These are phyloP conservation scores for Leucopsar rothschildi DNA, from an alignment of 2,113 vertebrate species.

Conservation along the genomic window DNA sequence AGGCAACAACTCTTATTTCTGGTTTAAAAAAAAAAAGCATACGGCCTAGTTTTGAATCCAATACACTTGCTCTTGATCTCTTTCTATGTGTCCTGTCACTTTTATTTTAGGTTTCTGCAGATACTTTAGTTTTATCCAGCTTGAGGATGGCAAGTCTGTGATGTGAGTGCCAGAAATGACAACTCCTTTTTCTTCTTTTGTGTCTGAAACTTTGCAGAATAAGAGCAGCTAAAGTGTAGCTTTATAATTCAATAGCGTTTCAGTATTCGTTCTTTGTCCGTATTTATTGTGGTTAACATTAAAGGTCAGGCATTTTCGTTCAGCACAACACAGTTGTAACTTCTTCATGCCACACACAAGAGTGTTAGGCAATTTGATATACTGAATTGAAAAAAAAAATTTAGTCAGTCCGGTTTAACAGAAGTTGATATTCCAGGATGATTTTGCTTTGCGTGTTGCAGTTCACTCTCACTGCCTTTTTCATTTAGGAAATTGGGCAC, in stretches of 20 bases:
- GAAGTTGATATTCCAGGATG: background rate
- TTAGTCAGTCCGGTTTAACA: background rate
- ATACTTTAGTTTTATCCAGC: constrained; percentile 6
- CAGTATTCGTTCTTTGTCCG: background rate
- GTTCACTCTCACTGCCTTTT: background rate
- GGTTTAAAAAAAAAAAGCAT: background rate
- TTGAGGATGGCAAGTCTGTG: background rate
- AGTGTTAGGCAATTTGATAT: background rate
- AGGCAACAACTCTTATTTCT: background rate
- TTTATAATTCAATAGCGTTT: background rate
- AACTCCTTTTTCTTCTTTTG: background rate
- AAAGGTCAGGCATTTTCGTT: background rate
- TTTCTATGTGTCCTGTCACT: background rate
- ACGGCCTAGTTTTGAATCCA: background rate
- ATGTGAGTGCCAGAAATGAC: constrained; percentile 1
- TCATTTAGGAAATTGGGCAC: background rate
- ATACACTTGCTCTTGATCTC: background rate
- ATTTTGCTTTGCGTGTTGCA: background rate
- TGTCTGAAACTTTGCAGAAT: background rate
- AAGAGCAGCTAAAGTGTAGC: background rate
- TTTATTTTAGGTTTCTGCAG: background rate
- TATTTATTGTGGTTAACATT: background rate
- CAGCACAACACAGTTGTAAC: background rate
- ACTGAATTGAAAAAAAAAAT: background rate
- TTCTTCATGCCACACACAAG: background rate